Percentiles rank a stretch among this genome's conserved stretches.
These are phyloP conservation scores for Drosophila formosana DNA, from an alignment of 2,888 invertebrate species.

Conservation along the genomic window DNA sequence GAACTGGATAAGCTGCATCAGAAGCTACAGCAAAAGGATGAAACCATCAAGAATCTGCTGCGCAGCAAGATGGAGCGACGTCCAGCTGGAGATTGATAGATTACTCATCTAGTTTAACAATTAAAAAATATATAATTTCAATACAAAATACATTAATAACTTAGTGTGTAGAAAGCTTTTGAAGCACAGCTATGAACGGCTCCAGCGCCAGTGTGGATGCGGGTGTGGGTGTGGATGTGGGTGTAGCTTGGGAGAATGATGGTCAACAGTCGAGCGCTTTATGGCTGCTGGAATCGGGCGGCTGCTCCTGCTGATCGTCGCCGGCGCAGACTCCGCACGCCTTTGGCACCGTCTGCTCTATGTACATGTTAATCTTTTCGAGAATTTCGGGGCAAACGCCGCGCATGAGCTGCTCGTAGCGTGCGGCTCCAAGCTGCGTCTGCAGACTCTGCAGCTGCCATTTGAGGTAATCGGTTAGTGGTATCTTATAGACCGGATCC, in stretches of 20 bases:
- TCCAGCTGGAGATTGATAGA: slow-evolving; percentile 62
- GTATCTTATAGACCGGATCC: slow-evolving; percentile 93
- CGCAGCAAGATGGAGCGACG: slow-evolving; percentile 67
- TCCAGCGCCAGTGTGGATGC: slow-evolving; percentile 17
- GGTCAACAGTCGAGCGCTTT: slow-evolving; percentile 42
- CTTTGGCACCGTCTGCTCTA: slow-evolving; percentile 78
- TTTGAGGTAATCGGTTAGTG: slow-evolving; percentile 90
- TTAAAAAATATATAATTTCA: slow-evolving; percentile 81
- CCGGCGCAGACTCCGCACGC: slow-evolving; percentile 70
- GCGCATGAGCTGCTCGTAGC: slow-evolving; percentile 91
- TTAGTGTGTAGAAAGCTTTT: slow-evolving; percentile 74
- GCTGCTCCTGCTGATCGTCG: slow-evolving; percentile 27
- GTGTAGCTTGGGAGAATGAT: background rate
- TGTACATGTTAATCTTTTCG: slow-evolving; percentile 87
- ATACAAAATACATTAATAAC: slow-evolving; percentile 80
- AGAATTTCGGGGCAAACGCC: slow-evolving; percentile 91
- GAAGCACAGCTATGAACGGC: slow-evolving; percentile 71
- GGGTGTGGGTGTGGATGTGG: background rate
- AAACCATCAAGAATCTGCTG: slow-evolving; percentile 83
- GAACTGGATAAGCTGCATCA: slow-evolving; percentile 82
- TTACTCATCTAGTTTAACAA: slow-evolving; percentile 51
- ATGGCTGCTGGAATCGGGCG: slow-evolving; percentile 25
- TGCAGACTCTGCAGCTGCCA: slow-evolving; percentile 90
- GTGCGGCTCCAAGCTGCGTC: slow-evolving; percentile 90
- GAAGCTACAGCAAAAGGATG: slow-evolving; percentile 84